phyloP scores from a whole-genome alignment of 1,140 invertebrate species.

The Armadillidium nasatum region DNA sequence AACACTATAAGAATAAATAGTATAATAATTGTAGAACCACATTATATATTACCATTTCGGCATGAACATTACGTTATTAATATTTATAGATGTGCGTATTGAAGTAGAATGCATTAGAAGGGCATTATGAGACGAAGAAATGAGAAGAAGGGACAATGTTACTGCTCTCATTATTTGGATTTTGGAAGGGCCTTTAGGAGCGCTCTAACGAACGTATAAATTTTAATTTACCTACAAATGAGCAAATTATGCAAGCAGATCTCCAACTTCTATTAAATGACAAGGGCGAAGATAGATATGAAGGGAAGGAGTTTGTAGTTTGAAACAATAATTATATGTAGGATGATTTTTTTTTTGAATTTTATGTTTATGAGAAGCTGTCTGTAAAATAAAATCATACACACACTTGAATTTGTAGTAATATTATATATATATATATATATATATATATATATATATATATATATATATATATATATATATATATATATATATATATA shows the following conservation, averaged over 20 bases:
- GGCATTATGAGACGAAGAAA: neutral
- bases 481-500: conserved; percentile 20
- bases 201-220: neutral
- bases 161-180: neutral
- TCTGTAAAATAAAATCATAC: too few relatives aligned
- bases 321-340: conserved; percentile 23
- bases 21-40: too few relatives aligned
- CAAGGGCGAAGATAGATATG: neutral
- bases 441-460: conserved; percentile 26
- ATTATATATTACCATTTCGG: neutral
- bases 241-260: conserved; percentile 4
- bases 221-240: conserved; percentile 14
- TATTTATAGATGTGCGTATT: neutral
- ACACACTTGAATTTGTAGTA: too few relatives aligned
- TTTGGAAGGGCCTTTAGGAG: neutral
- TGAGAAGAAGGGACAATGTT: neutral
- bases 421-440: conserved; percentile 26
- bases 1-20: too few relatives aligned
- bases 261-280: neutral
- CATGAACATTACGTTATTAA: conserved; percentile 1
- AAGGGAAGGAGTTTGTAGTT: neutral
- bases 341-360: too few relatives aligned
- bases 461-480: conserved; percentile 24
- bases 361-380: too few relatives aligned
- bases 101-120: neutral